A percentile compares a stretch with the other conserved stretches of the same genome.
Evolutionary conservation across 2,797 vertebrate species (phyloP).

Genomic region (Synanceia verrucosa): DNA sequence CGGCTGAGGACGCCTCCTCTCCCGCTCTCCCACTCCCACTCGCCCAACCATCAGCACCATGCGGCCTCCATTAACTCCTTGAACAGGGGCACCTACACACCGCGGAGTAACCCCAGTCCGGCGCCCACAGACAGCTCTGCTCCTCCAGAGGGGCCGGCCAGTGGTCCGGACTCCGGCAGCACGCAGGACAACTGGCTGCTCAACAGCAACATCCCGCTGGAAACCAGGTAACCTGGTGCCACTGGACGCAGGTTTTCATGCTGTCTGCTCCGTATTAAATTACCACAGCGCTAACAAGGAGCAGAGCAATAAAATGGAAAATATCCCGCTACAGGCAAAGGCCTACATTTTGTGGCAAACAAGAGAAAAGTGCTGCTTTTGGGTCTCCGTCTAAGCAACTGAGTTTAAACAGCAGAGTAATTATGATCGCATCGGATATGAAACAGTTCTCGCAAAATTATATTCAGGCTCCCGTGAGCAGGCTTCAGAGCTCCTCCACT

Average conservation of each 20-base stretch:
- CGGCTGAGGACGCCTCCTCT: conserved; percentile 94
- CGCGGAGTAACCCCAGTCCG: conserved; percentile 95
- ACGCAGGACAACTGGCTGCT: conserved; percentile 98
- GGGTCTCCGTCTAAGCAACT: conserved; percentile 31
- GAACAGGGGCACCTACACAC: conserved; percentile 95
- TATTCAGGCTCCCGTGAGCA: conserved; percentile 55
- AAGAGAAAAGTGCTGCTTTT: conserved; percentile 79
- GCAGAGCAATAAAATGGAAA: conserved; percentile 51
- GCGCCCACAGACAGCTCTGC: conserved; percentile 94
- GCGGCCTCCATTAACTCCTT: conserved; percentile 93
- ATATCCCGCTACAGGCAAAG: conserved; percentile 53
- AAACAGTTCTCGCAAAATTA: conserved; percentile 55
- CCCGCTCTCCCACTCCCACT: conserved; percentile 92
- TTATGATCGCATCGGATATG: conserved; percentile 63
- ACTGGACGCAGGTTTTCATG: conserved; percentile 49
- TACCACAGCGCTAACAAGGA: conserved; percentile 50
- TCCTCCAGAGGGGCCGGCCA: conserved; percentile 88
- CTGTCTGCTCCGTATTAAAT: conserved; percentile 54
- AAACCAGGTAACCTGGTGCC: conserved; percentile 90
- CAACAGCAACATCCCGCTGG: conserved; percentile 99
- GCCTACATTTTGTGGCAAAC: conserved; percentile 66
- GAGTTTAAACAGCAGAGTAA: conserved; percentile 63
- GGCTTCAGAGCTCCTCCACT: conserved; percentile 47
- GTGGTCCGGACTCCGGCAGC: conserved; percentile 87
- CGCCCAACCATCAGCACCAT: conserved; percentile 92